phyloP scores from a whole-genome alignment of 2,797 vertebrate genomes.

The Eulemur mongoz region DNA sequence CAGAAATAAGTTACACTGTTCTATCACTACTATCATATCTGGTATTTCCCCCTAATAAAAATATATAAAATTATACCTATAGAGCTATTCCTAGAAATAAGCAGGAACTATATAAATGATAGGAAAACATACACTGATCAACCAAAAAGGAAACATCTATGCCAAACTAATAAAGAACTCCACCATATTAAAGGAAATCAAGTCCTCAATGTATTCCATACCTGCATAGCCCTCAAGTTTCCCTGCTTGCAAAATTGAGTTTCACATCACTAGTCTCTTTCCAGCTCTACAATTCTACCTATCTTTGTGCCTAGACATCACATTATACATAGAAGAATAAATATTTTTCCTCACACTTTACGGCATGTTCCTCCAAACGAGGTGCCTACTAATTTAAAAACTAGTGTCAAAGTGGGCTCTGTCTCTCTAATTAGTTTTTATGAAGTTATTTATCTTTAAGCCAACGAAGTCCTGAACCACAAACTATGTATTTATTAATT shows the following conservation, averaged over 20 bases:
- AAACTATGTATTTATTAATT: background rate
- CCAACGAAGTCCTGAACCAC: background rate
- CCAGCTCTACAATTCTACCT: background rate
- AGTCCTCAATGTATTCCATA: background rate
- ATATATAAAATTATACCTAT: background rate
- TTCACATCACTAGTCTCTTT: background rate
- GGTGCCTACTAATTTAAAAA: background rate
- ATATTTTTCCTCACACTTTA: background rate
- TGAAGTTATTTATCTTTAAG: background rate
- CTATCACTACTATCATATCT: background rate
- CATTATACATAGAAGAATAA: background rate
- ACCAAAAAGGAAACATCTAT: background rate
- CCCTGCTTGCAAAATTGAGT: background rate
- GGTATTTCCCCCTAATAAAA: background rate
- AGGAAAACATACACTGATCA: conserved; percentile 12
- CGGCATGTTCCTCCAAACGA: background rate
- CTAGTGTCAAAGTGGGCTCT: background rate
- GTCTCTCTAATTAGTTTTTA: background rate
- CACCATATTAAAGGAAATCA: conserved; percentile 15
- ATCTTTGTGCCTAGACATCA: background rate
- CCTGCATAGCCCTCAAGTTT: background rate
- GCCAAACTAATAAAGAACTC: background rate
- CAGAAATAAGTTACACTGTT: background rate
- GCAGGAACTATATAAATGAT: background rate
- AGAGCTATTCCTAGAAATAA: conserved; percentile 9